Percentiles rank a stretch among this genome's conserved stretches.
phyloP scores from a whole-genome alignment of 2,797 vertebrate genomes.

The Lophotriccus pileatus region DNA sequence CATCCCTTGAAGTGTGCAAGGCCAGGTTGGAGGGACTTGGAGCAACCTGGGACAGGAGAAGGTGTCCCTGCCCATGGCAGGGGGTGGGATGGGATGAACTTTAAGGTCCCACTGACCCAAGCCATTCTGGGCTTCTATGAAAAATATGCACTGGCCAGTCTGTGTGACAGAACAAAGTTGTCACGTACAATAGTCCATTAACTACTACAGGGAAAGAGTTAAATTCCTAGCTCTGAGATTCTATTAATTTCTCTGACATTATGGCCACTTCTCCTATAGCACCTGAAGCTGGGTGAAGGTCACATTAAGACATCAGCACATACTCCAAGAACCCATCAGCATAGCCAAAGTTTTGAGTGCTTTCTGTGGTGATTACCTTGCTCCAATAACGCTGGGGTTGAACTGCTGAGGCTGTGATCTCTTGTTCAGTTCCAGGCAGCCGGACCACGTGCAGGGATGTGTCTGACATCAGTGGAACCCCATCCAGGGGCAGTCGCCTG shows the following conservation, averaged over 20 bases:
- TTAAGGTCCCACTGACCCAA: not conserved
- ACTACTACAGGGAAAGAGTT: not conserved
- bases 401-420: not conserved
- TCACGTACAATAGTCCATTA: not conserved
- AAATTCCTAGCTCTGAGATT: not conserved
- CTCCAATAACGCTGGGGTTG: not conserved
- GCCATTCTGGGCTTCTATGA: not conserved
- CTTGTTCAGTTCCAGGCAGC: not conserved
- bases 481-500: not conserved
- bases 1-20: not conserved
- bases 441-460: not conserved
- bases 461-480: not conserved
- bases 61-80: not conserved
- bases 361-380: not conserved
- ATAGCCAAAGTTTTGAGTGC: not conserved
- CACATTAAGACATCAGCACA: not conserved
- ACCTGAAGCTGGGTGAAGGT: not conserved
- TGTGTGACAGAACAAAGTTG: not conserved
- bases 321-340: not conserved
- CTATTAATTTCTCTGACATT: not conserved
- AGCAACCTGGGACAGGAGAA: not conserved
- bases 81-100: not conserved
- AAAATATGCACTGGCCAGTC: not conserved
- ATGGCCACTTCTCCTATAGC: not conserved
- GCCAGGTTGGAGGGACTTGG: accelerated